A percentile compares a stretch with the other conserved stretches of the same genome.
These are phyloP conservation scores for Lucilia cuprina DNA, from an alignment of 1,140 invertebrate genomes.

Conservation along the genomic window DNA sequence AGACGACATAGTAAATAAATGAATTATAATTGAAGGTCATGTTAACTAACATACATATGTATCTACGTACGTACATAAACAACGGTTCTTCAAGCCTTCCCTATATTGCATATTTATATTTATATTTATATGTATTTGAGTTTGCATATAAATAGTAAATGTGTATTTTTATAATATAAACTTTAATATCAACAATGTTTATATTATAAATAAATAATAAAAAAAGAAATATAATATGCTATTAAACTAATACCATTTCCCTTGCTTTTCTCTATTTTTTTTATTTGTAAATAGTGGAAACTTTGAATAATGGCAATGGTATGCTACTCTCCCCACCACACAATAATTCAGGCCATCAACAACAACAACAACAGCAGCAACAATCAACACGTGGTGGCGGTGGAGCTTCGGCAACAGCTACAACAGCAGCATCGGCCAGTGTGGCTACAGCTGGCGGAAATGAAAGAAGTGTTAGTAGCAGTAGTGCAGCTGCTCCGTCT, in stretches of 20 bases:
- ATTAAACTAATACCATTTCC: slow-evolving; percentile 1
- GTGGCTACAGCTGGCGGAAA: slow-evolving; percentile 64
- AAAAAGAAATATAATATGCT: slow-evolving; percentile 4
- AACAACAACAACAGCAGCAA: slow-evolving; percentile 59
- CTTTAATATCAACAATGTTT: slow-evolving; percentile 12
- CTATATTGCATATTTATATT: background rate
- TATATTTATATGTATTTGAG: too few relatives aligned
- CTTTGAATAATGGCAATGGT: slow-evolving; percentile 69
- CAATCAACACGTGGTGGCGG: slow-evolving; percentile 21
- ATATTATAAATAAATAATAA: background rate
- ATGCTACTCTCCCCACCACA: slow-evolving; percentile 69
- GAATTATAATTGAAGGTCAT: slow-evolving; percentile 30
- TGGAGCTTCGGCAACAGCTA: slow-evolving; percentile 18
- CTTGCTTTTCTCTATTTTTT: background rate
- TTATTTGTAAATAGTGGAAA: slow-evolving; percentile 65
- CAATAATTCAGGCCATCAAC: slow-evolving; percentile 65
- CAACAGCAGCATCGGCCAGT: background rate
- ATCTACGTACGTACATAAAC: background rate
- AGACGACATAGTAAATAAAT: background rate
- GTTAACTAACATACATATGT: background rate
- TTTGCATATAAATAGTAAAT: background rate
- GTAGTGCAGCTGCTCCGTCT: slow-evolving; percentile 6
- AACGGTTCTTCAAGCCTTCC: background rate
- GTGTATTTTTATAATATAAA: background rate
- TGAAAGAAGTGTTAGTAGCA: slow-evolving; percentile 32